Conservation (phyloP, 1,140 invertebrate species). For the Homalodisca vitripennis region DNA sequence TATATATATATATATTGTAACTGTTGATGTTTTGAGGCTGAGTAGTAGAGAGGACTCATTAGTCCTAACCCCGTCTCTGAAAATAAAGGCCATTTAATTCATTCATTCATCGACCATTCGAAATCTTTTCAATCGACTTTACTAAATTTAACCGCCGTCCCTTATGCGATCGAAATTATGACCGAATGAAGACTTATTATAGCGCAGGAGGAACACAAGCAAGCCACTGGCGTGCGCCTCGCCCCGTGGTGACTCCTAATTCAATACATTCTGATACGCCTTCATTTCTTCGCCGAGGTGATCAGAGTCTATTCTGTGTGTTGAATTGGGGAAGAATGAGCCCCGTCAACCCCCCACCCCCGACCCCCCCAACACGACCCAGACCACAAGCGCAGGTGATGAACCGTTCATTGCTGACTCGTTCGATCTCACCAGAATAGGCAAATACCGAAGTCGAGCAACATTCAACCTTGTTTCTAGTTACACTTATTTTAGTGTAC, state of each 20-base stretch:
- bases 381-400: conserved; percentile 11
- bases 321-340: conserved; percentile 25
- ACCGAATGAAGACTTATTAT: no score
- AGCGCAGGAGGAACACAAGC: neutral
- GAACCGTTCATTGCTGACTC: neutral
- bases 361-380: neutral
- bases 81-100: no score
- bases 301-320: conserved; percentile 19
- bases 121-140: no score
- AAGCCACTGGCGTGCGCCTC: neutral
- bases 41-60: no score
- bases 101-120: no score
- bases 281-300: conserved; percentile 2
- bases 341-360: neutral
- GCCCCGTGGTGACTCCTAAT: conserved; percentile 1
- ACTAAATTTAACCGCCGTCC: no score
- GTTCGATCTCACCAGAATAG: neutral
- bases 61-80: no score
- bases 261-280: conserved; percentile 21
- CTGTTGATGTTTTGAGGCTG: no score
- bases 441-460: neutral
- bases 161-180: no score
- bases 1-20: no score
- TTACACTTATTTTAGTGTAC: neutral
- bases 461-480: neutral